A percentile compares a stretch with the other conserved stretches of the same genome.
Conservation (phyloP, 2,113 vertebrate species). For the Malurus melanocephalus region DNA sequence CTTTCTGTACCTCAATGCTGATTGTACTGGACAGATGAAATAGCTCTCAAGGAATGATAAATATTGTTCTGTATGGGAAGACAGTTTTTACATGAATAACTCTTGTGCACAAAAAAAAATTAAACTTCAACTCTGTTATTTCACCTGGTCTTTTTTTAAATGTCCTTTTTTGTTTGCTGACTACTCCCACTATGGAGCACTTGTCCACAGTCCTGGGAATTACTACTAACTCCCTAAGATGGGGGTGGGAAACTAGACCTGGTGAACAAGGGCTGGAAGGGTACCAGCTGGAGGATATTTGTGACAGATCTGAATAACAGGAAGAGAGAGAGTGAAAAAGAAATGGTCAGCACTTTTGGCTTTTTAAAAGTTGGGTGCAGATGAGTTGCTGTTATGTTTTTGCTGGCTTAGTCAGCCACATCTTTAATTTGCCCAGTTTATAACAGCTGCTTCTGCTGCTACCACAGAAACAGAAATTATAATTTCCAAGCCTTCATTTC, state of each 20-base stretch:
- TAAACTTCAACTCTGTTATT: slow-evolving; percentile 60
- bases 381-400: not conserved
- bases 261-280: slow-evolving; percentile 16
- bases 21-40: not conserved
- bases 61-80: not conserved
- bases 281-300: slow-evolving; percentile 33
- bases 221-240: slow-evolving; percentile 59
- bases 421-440: slow-evolving; percentile 57
- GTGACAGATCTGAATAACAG: slow-evolving; percentile 43
- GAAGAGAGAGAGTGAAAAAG: slow-evolving; percentile 12
- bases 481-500: slow-evolving; percentile 69
- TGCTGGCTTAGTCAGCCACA: not conserved
- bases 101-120: not conserved
- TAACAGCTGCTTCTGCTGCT: slow-evolving; percentile 51
- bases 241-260: slow-evolving; percentile 11
- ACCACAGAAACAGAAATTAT: slow-evolving; percentile 74
- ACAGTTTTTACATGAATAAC: not conserved
- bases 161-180: slow-evolving; percentile 58
- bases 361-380: slow-evolving; percentile 16
- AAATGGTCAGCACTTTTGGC: slow-evolving; percentile 17
- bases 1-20: not conserved
- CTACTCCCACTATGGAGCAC: slow-evolving; percentile 47
- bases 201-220: slow-evolving; percentile 65
- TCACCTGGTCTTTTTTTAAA: slow-evolving; percentile 40
- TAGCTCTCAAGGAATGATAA: not conserved